Base-by-base conservation (phyloP, 2,888 invertebrate species). In the Boloria selene region DNA sequence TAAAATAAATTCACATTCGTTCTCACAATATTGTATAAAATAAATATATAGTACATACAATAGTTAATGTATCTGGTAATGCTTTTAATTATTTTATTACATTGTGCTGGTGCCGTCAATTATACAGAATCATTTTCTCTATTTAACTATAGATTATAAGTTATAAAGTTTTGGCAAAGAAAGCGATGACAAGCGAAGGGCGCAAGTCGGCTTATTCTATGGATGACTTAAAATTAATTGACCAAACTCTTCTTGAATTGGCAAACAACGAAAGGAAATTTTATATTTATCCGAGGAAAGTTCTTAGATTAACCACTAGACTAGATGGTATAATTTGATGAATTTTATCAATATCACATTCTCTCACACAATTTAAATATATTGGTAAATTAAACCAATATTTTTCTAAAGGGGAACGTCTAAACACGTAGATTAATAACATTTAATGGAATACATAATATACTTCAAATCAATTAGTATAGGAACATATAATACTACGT, bases 211-310 rank as follows among this genome's bases (percentile, higher is more conserved):
- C 88, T 87, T 90, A 88, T 72, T 69, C 86, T 90, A 90, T 86
- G 82, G 84, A 89, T 91, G 90, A 90, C 91, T 90, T 90, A 88
- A 90, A 91, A 87, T 85, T 91, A 91, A 91, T 91, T 91, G 90
- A 91, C 90, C 79, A 79, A 84, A 86, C 82, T 76, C 76, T 80
- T 82, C 76, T 79, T 75, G 77, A 79, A 81, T 87, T 86, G 86
- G 87, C 84, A 82, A 81, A 83, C 70, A 78, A 82, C 72, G 74
- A 75, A 77, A 80, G 71, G 64, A 72, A 71, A 52, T 61, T 61
- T 65, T 70, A 50, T 60, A 65, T 60, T 69, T 71, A 63, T 71
- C 71, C 60, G 67, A 77, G 76, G 75, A 76, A 79, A 80, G 79
- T 77, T 72, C 75, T 73, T 68, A 80, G 79, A 84, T 85, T 88